These are phyloP conservation scores for Oryzias dopingdopingensis DNA, from an alignment of 2,797 vertebrate species.

Conservation along the genomic window DNA sequence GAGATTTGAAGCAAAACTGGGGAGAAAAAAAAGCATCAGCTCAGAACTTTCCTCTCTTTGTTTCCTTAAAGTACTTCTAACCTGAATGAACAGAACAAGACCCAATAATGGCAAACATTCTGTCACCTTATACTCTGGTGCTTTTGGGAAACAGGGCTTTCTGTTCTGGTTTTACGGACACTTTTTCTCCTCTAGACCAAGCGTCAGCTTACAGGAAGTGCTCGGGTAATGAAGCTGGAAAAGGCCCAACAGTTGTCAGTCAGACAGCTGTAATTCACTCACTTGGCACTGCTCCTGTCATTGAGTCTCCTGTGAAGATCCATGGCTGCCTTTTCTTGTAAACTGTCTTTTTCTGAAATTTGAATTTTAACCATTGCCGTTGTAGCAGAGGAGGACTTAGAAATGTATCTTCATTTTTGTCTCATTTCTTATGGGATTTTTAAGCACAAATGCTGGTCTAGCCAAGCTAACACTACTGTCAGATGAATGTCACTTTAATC, in stretches of 20 bases:
- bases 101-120: too few species aligned
- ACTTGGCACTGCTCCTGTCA: constrained; percentile 46
- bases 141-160: constrained; percentile 17
- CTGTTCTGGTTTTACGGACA: background rate
- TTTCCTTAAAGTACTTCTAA: too few species aligned
- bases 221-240: constrained; percentile 55
- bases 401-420: background rate
- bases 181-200: constrained; percentile 5
- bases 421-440: too few species aligned
- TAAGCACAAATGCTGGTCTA: too few species aligned
- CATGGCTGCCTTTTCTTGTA: constrained; percentile 23
- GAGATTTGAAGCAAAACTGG: too few species aligned
- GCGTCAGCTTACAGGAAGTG: constrained; percentile 54
- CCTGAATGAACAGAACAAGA: background rate
- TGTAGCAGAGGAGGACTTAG: background rate
- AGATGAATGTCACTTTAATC: too few species aligned
- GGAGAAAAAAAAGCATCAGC: too few species aligned
- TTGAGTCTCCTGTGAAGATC: constrained; percentile 30
- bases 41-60: too few species aligned
- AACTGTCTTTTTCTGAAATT: constrained; percentile 17
- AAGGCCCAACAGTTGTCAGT: constrained; percentile 56
- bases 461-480: too few species aligned
- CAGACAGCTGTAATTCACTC: constrained; percentile 61
- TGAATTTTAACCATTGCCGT: background rate
- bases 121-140: background rate